Evolutionary conservation across 2,797 vertebrate species (phyloP), one percentile per base, ranked within the genome.

Genomic region (Lagodon rhomboides): DNA sequence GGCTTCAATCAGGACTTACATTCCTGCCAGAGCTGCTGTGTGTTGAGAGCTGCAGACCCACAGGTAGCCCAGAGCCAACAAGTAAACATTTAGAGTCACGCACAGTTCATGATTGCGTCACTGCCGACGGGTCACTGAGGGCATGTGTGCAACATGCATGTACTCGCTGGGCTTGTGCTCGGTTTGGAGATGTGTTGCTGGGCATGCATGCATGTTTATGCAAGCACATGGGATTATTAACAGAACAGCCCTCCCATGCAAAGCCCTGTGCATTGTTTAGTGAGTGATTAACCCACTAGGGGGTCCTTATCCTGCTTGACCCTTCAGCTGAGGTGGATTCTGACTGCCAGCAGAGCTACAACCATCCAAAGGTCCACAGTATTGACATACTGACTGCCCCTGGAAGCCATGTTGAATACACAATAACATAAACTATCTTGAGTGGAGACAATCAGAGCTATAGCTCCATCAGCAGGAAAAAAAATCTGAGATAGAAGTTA

Each of bases 31-130:
- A 56, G 73, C 61, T 62, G 66, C 43, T 18, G 61, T 77, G 81
- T 15, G 49, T 46, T 63, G 59, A 73, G 59, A 77, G 82, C 66
- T 41, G 38, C 67, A 71, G 61, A 80, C 70, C 46, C 60, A 76
- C 58, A 80, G 79, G 84, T 86, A 80, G 73, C 55, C 3, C 6
- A 73, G 67, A 75, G 72, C 82, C 82, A 87, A 55, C 23, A 7
- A 72, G 77, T 80, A 83, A 92, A 89, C 72, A 85, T 68, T 74
- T 47, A n/a, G 74, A 89, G 84, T 86, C 80, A 80, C 30, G 22
- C 64, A 67, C 61, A 73, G 79, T 75, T 86, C 60, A 85, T 9
- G 55, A 81, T 82, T 85, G 73, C 58, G n/a, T 88, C 84, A 80
- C 77, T 66, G 46, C 61, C 17, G 22, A 20, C 27, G 54, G 89